phyloP scores from a whole-genome alignment of 2,797 vertebrate genomes.

The Oryzias dopingdopingensis region DNA sequence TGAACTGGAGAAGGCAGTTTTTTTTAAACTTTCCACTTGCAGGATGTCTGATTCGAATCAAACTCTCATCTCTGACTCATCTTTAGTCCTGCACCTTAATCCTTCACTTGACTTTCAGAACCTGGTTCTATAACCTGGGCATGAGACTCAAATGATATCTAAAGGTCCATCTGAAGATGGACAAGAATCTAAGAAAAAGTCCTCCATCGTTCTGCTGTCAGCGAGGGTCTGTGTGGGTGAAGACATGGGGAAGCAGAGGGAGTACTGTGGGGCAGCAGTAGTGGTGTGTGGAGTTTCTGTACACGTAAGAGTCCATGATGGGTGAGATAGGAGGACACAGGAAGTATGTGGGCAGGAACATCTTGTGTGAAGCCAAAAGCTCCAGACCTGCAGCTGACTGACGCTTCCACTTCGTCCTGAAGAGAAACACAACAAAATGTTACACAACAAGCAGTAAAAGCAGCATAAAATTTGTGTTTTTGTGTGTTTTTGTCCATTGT shows the following conservation, averaged over 20 bases:
- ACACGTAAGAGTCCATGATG: conserved; percentile 83
- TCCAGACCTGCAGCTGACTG: conserved; percentile 88
- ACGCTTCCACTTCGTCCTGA: conserved; percentile 94
- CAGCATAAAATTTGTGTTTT: neutral
- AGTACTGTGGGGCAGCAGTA: neutral
- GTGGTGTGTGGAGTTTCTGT: conserved; percentile 74
- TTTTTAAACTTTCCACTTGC: too few relatives aligned
- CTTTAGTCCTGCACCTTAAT: too few relatives aligned
- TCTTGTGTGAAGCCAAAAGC: conserved; percentile 85
- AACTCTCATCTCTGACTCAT: too few relatives aligned
- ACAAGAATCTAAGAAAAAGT: neutral
- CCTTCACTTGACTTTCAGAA: too few relatives aligned
- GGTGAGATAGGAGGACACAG: conserved; percentile 81
- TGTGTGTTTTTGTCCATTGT: neutral
- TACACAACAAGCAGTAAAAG: neutral
- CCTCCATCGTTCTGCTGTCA: conserved; percentile 12
- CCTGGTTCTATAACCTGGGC: too few relatives aligned
- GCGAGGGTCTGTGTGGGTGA: conserved; percentile 74
- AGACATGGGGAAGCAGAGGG: conserved; percentile 76
- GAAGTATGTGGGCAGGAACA: conserved; percentile 84
- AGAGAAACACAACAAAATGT: neutral
- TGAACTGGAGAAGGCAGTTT: too few relatives aligned
- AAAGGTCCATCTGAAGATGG: too few relatives aligned
- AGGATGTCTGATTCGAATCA: too few relatives aligned
- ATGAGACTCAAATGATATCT: too few relatives aligned